Percentiles rank a stretch among this genome's conserved stretches.
These are phyloP conservation scores for Cydia pomonella DNA, from an alignment of 1,140 invertebrate species.

Conservation along the genomic window DNA sequence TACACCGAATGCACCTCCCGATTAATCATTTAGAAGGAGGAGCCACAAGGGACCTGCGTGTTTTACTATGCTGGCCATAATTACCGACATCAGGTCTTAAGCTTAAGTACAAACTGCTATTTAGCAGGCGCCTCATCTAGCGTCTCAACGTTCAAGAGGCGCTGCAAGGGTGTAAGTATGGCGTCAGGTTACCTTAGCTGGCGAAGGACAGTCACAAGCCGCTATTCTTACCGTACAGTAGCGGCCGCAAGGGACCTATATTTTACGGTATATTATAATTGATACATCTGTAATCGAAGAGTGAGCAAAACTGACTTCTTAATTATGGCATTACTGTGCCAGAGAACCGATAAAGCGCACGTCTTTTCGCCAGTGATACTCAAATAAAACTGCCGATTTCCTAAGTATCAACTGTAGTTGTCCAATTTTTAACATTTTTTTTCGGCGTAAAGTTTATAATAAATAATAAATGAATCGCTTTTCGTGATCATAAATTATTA, in stretches of 20 bases:
- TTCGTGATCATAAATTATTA: no score
- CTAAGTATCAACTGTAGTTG: no score
- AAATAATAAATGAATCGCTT: no score
- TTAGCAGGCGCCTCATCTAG: slow-evolving; percentile 85
- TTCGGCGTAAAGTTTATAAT: no score
- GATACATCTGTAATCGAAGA: no score
- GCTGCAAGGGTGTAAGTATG: slow-evolving; percentile 79
- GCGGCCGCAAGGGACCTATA: slow-evolving; percentile 81
- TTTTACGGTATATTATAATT: slow-evolving; percentile 68
- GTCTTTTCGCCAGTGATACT: no score
- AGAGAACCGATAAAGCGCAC: no score
- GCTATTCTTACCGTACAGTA: slow-evolving; percentile 87
- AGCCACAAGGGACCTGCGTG: slow-evolving; percentile 83
- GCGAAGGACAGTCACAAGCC: slow-evolving; percentile 87
- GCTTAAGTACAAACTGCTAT: slow-evolving; percentile 88
- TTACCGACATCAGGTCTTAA: slow-evolving; percentile 44
- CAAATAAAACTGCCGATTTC: no score
- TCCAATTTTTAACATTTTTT: no score
- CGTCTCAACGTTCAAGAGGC: slow-evolving; percentile 86
- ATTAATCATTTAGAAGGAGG: slow-evolving; percentile 86
- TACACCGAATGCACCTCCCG: slow-evolving; percentile 88
- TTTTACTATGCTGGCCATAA: slow-evolving; percentile 63
- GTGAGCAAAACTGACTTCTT: no score
- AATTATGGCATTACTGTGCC: no score
- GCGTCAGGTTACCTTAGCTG: slow-evolving; percentile 53